Evolutionary conservation across 2,113 vertebrate species (phyloP), one percentile per base, ranked within the genome.

Genomic region (Craseonycteris thonglongyai): DNA sequence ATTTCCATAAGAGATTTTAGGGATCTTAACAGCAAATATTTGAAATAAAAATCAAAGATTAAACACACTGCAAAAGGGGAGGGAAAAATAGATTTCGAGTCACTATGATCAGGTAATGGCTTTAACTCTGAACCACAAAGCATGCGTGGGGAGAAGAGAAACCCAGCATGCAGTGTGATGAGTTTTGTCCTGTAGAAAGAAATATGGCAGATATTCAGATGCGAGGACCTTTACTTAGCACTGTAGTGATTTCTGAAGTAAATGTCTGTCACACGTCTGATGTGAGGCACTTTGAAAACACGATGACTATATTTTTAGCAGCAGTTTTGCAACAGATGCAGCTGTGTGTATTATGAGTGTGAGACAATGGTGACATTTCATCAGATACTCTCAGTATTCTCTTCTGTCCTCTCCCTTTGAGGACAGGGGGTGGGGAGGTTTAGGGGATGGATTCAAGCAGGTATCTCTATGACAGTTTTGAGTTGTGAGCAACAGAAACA

Each of bases 1-100:
- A 28, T 82, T 95, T 69, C 35, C 61, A 74, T 9, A 45, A 79
- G 71, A 84, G 15, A 75, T 38, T 30, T 81, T 45, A 42, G 7
- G 14, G 18, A 6, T 33, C 56, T 42, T 21, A 38, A 38, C 14
- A 72, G 71, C 11, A 82, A 54, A 82, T 71, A 30, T 51, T 85
- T 82, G 78, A 91, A 88, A 91, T 49, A 49, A 71, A 78, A 88
- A 61, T 24, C 26, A 54, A 87, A 79, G 74, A 74, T 84, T 15
- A 38, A 42, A 42, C 82, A 72, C 13, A 84, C 33, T 6, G 35
- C 49, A 47, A 90, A 56, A 54, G 7, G 54, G 18, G 11, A 63
- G 7, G 28, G 24, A 54, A 54, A 59, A 65, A 71, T 8, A 3
- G 15, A 35, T 16, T 15, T 15, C 6, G 26, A 56, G 15, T 38